Evolutionary conservation across 2,797 vertebrate species (phyloP).

Genomic region (Lutjanus argentimaculatus): DNA sequence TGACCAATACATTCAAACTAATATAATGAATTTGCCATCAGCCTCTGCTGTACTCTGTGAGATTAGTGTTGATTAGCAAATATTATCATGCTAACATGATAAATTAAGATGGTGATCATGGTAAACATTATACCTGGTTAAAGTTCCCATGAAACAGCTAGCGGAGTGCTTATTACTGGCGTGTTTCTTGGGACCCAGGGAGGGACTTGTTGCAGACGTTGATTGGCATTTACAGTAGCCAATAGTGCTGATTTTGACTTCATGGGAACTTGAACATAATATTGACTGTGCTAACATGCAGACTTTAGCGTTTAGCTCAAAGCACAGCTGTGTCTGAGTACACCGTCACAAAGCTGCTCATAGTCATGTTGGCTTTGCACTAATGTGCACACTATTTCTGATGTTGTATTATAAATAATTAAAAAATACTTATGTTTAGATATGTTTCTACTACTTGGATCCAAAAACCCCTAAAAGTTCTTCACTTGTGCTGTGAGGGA

Average conservation of each 20-base stretch:
- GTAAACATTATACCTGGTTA: no score
- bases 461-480: neutral
- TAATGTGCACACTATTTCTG: neutral
- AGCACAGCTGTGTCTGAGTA: no score
- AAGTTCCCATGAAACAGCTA: no score
- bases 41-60: neutral
- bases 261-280: no score
- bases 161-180: no score
- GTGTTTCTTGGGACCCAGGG: no score
- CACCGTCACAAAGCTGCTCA: neutral
- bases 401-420: neutral
- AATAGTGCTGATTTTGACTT: no score
- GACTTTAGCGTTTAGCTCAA: no score
- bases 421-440: neutral
- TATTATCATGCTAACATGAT: neutral
- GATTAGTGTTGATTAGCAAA: neutral
- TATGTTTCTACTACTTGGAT: neutral
- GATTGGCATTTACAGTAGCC: no score
- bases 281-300: no score
- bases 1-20: neutral
- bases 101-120: neutral
- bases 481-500: constrained; percentile 27
- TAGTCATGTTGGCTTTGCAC: neutral
- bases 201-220: no score
- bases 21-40: neutral